Evolutionary conservation across 2,797 vertebrate species (phyloP), one percentile per base, ranked within the genome.

Genomic region (Sardinella longiceps): DNA sequence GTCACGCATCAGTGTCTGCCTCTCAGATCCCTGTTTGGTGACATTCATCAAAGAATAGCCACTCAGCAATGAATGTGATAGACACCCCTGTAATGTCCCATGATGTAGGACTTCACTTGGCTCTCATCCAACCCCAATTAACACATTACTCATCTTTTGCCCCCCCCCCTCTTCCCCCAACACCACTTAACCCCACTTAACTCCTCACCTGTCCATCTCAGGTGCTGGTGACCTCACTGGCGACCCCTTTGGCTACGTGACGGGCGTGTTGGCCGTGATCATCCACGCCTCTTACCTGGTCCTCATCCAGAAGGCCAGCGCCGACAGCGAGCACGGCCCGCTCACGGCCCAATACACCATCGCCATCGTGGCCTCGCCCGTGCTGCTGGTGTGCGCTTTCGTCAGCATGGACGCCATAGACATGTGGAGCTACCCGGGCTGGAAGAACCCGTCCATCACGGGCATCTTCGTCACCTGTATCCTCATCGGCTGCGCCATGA

Each of bases 201-300:
- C 50, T 50, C 4, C 37, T 48, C 58, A 53, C 33, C 28, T 53
- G n/a, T 70, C 39, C 39, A 25, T 77, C 84, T 70, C 95, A 99
- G 98, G 98, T 89, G 98, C 97, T 0, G 98, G 98, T 11, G 98
- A 99, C 90, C 96, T 99, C 87, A 97, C 96, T 0, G 98, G 98
- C 0, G 98, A 99, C 84, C 96, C 96, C 1, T 93, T 97, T n/a
- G 98, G 98, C 33, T 99, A 99, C 53, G 94, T 98, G 83, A 98
- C 98, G 0, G 98, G 98, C 0, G 95, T 98, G 77, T 91, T 99
- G 94, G 97, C 98, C 0, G 98, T 99, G 48, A 94, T 99, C 91
- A 95, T 99, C 87, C 98, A 99, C 0, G 97, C 98, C 66, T 97
- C 96, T 84, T 99, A 98, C 93, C 94, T 99, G 92, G 98, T 99